Evolutionary conservation across 2,113 vertebrate species (phyloP).

Genomic region (Phylloscopus whistleri): DNA sequence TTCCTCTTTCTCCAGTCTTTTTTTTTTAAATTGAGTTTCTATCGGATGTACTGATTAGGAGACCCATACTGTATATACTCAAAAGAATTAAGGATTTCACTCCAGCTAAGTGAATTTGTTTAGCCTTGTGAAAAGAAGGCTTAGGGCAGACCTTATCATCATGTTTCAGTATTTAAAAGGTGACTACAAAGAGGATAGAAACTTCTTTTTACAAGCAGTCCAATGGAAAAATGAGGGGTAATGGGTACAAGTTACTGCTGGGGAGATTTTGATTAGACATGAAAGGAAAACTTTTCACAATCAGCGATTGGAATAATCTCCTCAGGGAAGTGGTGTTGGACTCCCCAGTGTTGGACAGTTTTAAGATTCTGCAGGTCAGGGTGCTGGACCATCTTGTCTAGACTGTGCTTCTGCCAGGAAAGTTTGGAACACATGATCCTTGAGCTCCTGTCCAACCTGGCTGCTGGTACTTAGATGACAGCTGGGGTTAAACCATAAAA

Average conservation of each 20-base stretch:
- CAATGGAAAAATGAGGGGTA: neutral
- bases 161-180: neutral
- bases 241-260: neutral
- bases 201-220: neutral
- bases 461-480: neutral
- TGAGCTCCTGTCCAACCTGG: neutral
- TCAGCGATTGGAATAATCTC: neutral
- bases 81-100: slow-evolving; percentile 18
- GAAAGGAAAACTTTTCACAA: neutral
- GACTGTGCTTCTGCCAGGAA: neutral
- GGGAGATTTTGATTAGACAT: neutral
- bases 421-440: neutral
- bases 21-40: neutral
- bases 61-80: neutral
- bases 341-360: neutral
- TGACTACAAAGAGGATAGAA: neutral
- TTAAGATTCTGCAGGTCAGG: neutral
- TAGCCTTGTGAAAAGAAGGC: neutral
- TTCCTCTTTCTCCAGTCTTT: neutral
- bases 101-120: neutral
- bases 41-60: neutral
- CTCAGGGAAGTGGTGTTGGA: neutral
- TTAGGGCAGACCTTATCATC: neutral
- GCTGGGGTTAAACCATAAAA: neutral
- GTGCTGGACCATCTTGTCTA: neutral